Evolutionary conservation across 2,113 vertebrate genomes (phyloP), one percentile per base, ranked within the genome.

Genomic region (Bambusicola thoracicus): DNA sequence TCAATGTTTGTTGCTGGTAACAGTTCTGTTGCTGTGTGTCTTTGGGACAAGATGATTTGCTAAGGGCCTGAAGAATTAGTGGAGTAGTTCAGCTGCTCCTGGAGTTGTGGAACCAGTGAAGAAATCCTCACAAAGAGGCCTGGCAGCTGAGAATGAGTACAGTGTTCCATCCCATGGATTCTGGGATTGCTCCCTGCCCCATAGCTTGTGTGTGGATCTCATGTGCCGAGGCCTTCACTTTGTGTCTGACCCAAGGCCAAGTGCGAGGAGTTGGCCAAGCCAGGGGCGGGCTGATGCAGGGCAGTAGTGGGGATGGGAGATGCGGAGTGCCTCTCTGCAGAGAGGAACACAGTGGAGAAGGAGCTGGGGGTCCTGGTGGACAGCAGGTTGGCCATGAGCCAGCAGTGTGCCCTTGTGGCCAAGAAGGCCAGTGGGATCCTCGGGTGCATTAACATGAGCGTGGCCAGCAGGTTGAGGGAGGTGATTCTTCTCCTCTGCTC

Each of bases 81-180:
- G 34, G 13, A 22, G 11, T 14, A 34, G 29, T 25, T 46, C 22
- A 46, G 11, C 66, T 80, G 40, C 40, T 63, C 43, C 51, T 72
- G 80, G 44, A 62, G 1, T 36, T 24, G 3, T 2, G 20, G 81
- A 75, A 74, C 17, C 43, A 11, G 5, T 3, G 13, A 17, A 61
- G 76, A 36, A 77, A 46, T 15, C 40, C 81, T 66, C 36, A 27
- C 20, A 74, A 62, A 51, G n/a, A 48, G 58, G 51, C 66, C 46
- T 70, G 56, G 48, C 68, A 76, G 79, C 40, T 30, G 11, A 48
- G 46, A 59, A 41, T 0, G 0, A 65, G 49, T 44, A 56, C 0
- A 1, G 69, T 1, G 2, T 81, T 84, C 38, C 32, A 51, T 73
- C 53, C 44, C 20, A 2, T 4, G 30, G 22, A 11, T 34, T 67